These are phyloP conservation scores for Corythornis leucogaster DNA, from an alignment of 2,797 vertebrate species.

Conservation along the genomic window DNA sequence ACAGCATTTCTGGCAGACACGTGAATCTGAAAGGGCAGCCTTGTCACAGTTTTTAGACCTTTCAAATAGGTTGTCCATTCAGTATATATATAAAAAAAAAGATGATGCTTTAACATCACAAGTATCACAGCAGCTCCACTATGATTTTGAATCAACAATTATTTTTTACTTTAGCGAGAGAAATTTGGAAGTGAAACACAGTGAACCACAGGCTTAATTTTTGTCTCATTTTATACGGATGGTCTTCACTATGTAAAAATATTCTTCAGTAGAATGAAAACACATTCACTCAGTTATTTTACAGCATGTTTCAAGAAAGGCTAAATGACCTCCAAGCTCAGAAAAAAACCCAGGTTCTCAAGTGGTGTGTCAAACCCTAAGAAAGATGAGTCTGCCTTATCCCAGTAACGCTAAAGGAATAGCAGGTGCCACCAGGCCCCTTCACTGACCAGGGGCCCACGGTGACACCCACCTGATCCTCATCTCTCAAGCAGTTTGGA, in stretches of 20 bases:
- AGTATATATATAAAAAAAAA: neutral
- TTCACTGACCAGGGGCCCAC: neutral
- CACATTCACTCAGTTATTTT: neutral
- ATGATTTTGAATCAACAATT: neutral
- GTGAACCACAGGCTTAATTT: neutral
- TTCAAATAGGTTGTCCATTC: neutral
- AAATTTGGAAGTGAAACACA: neutral
- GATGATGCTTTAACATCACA: neutral
- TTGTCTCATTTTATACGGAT: neutral
- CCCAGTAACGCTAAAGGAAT: neutral
- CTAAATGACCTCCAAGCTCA: neutral
- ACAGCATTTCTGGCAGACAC: constrained; percentile 13
- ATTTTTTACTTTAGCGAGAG: neutral
- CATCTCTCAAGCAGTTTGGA: neutral
- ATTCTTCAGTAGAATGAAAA: neutral
- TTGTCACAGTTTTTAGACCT: neutral
- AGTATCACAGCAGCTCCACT: neutral
- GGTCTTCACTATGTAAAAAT: neutral
- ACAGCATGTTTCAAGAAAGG: neutral
- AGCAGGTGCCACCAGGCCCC: accelerated
- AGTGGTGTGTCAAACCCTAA: neutral
- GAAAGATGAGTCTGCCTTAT: neutral
- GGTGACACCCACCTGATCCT: neutral
- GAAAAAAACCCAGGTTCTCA: neutral
- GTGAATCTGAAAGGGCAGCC: neutral